Evolutionary conservation across 2,113 vertebrate species (phyloP), one percentile per base, ranked within the genome.

Genomic region (Anas platyrhynchos): DNA sequence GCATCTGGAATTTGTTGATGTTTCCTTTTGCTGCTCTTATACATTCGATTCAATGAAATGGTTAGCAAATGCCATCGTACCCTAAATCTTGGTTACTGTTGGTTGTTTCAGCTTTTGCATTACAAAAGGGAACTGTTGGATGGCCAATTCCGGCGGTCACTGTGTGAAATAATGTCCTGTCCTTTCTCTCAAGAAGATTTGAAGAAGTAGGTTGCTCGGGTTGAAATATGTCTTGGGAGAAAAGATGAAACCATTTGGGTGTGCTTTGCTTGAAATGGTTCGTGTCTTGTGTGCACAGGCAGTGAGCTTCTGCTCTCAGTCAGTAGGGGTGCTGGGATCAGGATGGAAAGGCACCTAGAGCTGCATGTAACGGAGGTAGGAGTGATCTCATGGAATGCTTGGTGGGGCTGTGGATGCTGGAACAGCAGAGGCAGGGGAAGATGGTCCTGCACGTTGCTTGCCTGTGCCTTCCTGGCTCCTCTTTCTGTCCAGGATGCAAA

Each of bases 1-100:
- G 93, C 96, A 95, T 96, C 94, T 97, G 96, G 96, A 96, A 96
- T 95, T 94, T 95, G 88, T 96, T 94, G 94, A 79, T 92, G 86
- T 96, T 96, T 96, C 83, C 88, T 94, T 94, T 96, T 83, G 86
- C 93, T 94, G 83, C 90, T 96, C 71, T 27, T 81, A 82, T 85
- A 84, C 80, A 82, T 86, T 88, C 56, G 82, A 8, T 67, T 65
- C 79, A 78, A 44, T 78, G 65, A 81, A 79, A 91, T 44, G 54
- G 69, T 84, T 90, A 87, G 73, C 5, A 23, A 86, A 81, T 75
- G 58, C 80, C 94, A 78, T 88, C 6, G 13, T 83, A 48, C 58
- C 94, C 90, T 81, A 71, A 73, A 38, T 88, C 38, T 65, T 78
- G 76, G 88, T 92, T 91, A 67, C 65, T 65, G 72, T 58, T 1